Evolutionary conservation across 2,113 vertebrate genomes (phyloP).

Genomic region (Lutjanus erythropterus): DNA sequence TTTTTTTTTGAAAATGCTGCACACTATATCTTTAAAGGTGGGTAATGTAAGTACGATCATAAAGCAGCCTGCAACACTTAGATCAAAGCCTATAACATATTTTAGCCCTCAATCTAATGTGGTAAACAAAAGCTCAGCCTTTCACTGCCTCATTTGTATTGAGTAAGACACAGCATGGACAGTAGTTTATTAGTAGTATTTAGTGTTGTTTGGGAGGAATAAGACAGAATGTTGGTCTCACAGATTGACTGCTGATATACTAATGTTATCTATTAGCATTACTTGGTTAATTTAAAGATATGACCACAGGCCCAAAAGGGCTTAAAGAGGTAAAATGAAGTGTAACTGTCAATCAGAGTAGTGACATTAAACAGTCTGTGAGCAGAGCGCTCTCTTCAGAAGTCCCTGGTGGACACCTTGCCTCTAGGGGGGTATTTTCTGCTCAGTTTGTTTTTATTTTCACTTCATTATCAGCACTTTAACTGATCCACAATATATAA

Average conservation of each 20-base stretch:
- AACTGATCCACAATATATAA: not conserved
- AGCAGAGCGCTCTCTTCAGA: conserved; percentile 13
- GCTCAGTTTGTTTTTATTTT: conserved; percentile 18
- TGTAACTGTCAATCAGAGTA: conserved; percentile 23
- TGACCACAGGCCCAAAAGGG: not conserved
- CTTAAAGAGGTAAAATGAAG: conserved; percentile 14
- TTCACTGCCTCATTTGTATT: no score
- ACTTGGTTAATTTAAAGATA: not conserved
- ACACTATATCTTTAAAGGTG: no score
- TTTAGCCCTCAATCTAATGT: no score
- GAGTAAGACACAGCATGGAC: not conserved
- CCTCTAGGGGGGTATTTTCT: not conserved
- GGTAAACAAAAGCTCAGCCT: no score
- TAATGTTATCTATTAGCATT: not conserved
- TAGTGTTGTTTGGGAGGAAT: not conserved
- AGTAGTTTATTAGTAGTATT: not conserved
- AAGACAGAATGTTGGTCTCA: not conserved
- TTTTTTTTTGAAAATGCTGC: no score
- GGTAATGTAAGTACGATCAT: not conserved
- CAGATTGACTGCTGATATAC: not conserved
- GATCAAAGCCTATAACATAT: no score
- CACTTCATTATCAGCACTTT: conserved; percentile 9
- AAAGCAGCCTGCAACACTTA: no score
- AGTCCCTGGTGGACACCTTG: conserved; percentile 36
- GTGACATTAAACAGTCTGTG: conserved; percentile 14